A percentile compares a stretch with the other conserved stretches of the same genome.
Conservation (phyloP, 2,797 vertebrate species). For the Xenopus petersii region DNA sequence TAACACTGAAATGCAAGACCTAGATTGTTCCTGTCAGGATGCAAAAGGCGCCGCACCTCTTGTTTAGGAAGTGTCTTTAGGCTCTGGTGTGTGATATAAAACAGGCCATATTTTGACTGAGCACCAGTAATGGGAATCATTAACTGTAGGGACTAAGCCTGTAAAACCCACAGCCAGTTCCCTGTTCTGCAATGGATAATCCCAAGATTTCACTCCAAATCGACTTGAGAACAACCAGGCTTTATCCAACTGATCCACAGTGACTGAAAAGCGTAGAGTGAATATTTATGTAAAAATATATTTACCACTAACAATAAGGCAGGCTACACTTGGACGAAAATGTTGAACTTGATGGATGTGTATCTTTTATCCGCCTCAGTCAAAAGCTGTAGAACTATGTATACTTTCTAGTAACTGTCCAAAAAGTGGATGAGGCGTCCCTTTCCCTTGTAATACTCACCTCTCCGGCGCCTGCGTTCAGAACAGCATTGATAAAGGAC, state of each 20-base stretch:
- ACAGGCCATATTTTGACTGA: not conserved
- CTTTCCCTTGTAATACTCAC: constrained; percentile 61
- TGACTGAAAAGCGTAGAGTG: too few relatives aligned
- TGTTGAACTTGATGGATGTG: too few relatives aligned
- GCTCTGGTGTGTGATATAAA: not conserved
- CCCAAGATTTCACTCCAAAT: not conserved
- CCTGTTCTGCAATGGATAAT: not conserved
- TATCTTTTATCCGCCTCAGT: too few relatives aligned
- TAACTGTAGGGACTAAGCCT: not conserved
- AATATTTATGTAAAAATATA: too few relatives aligned
- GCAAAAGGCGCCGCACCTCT: not conserved
- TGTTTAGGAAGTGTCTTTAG: constrained; percentile 8
- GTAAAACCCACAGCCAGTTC: not conserved
- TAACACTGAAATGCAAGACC: too few relatives aligned
- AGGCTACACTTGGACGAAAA: too few relatives aligned
- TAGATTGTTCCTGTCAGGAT: too few relatives aligned
- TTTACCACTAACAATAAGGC: too few relatives aligned
- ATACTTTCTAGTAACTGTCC: too few relatives aligned
- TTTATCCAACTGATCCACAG: too few relatives aligned
- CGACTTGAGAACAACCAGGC: constrained; percentile 15
- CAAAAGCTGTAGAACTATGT: too few relatives aligned
- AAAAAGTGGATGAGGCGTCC: too few relatives aligned
- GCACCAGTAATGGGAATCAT: not conserved
- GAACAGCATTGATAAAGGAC: constrained; percentile 96
- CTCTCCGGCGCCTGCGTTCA: constrained; percentile 93